Conservation (phyloP, 2,113 vertebrate species). For the Aegithalos caudatus region DNA sequence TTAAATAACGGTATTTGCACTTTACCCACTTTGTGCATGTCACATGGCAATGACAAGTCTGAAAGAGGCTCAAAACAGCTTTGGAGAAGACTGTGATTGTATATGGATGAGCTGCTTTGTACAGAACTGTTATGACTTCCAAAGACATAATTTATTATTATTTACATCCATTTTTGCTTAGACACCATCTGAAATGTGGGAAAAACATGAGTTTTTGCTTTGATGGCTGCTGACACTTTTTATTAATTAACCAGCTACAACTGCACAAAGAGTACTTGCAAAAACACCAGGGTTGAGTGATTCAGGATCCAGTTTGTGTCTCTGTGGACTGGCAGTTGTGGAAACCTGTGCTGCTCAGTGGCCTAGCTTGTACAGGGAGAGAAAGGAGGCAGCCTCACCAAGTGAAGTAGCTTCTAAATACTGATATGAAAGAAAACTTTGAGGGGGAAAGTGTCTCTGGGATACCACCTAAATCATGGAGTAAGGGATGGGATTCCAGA, state of each 20-base stretch:
- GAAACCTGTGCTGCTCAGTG: neutral
- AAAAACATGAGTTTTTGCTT: neutral
- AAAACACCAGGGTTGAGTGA: neutral
- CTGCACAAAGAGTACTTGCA: neutral
- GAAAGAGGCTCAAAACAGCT: neutral
- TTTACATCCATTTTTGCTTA: neutral
- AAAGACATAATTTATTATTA: neutral
- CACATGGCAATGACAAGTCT: neutral
- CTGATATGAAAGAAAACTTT: neutral
- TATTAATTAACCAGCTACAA: neutral
- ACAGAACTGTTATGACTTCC: neutral
- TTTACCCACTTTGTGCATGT: slow-evolving; percentile 1
- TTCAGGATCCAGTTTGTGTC: neutral
- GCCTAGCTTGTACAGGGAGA: neutral
- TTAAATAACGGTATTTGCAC: slow-evolving; percentile 4
- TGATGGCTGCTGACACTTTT: neutral
- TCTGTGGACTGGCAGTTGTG: neutral
- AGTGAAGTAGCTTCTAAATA: neutral
- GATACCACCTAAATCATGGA: neutral
- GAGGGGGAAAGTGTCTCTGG: neutral
- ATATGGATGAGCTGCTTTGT: neutral
- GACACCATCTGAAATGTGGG: neutral
- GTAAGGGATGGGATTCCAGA: neutral
- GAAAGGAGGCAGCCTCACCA: neutral
- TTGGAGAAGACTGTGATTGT: neutral